A percentile compares a stretch with the other conserved stretches of the same genome.
Evolutionary conservation across 2,888 invertebrate genomes (phyloP).

Genomic region (Actias luna): DNA sequence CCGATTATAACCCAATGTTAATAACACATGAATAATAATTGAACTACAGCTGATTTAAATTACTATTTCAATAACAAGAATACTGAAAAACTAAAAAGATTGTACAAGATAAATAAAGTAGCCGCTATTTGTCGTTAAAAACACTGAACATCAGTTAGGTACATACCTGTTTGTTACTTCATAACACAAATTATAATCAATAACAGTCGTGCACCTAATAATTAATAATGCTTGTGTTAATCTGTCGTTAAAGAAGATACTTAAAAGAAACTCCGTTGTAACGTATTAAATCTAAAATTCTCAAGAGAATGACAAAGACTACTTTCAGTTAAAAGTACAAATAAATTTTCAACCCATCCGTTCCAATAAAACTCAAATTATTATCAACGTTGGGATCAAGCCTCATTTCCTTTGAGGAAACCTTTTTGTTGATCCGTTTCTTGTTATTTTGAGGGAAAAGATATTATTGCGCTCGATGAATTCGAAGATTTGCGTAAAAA

Average conservation of each 20-base stretch:
- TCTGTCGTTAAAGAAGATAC: not conserved
- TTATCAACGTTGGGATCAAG: conserved; percentile 49
- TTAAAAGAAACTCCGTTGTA: not conserved
- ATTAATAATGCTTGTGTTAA: not conserved
- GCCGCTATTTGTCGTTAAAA: too few species aligned
- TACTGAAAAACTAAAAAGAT: too few species aligned
- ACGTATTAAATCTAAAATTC: conserved; percentile 4
- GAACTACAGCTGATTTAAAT: too few species aligned
- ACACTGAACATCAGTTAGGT: too few species aligned
- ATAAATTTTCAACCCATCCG: conserved; percentile 40
- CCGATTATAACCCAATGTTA: too few species aligned
- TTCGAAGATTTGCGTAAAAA: conserved; percentile 44
- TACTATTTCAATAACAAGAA: too few species aligned
- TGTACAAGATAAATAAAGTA: too few species aligned
- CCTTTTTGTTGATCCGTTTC: conserved; percentile 56
- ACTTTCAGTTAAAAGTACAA: conserved; percentile 23
- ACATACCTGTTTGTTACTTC: too few species aligned
- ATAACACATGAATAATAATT: too few species aligned
- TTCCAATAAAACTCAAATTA: conserved; percentile 56
- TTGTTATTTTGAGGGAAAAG: conserved; percentile 45
- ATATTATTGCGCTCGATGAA: conserved; percentile 50
- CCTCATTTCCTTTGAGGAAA: conserved; percentile 55
- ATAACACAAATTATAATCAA: too few species aligned
- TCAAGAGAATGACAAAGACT: conserved; percentile 12
- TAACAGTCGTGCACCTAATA: not conserved